Percentiles rank a stretch among this genome's conserved stretches.
Evolutionary conservation across 2,888 invertebrate species (phyloP).

Genomic region (Drosophila paracracens): DNA sequence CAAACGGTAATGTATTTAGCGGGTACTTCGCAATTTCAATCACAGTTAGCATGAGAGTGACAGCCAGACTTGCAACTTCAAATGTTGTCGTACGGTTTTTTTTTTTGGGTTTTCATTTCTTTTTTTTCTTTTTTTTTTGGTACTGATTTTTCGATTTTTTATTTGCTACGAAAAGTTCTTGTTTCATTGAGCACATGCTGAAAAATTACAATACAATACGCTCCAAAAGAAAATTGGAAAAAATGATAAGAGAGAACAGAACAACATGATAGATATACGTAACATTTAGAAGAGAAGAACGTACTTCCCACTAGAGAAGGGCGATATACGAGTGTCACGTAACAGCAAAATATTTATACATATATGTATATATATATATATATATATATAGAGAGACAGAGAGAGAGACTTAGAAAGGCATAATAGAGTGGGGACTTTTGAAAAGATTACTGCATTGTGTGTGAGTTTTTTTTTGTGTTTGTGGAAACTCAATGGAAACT

Average conservation of each 20-base stretch:
- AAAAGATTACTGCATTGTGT: constrained; percentile 55
- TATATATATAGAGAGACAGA: constrained; percentile 8
- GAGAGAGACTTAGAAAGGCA: constrained; percentile 14
- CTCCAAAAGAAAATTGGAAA: constrained; percentile 48
- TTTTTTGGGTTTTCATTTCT: background rate
- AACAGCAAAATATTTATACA: constrained; percentile 1
- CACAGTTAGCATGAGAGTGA: constrained; percentile 64
- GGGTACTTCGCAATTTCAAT: constrained; percentile 55
- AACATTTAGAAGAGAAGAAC: constrained; percentile 51
- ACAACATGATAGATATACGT: constrained; percentile 26
- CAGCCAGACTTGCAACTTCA: constrained; percentile 67
- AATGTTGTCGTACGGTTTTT: constrained; percentile 41
- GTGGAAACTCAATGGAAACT: constrained; percentile 33
- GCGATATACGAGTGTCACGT: constrained; percentile 3
- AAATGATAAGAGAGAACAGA: constrained; percentile 34
- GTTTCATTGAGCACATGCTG: constrained; percentile 76
- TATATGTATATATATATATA: background rate
- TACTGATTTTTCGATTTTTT: constrained; percentile 25
- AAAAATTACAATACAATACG: constrained; percentile 70
- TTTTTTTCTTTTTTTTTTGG: constrained; percentile 10
- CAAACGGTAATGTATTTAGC: constrained; percentile 60
- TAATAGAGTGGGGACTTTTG: constrained; percentile 16
- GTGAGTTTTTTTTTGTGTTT: constrained; percentile 1
- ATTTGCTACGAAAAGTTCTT: constrained; percentile 70
- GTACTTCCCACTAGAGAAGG: constrained; percentile 52